Evolutionary conservation across 1,140 invertebrate genomes (phyloP), one percentile per base, ranked within the genome.

Genomic region (Pygmarrhopalites habei): DNA sequence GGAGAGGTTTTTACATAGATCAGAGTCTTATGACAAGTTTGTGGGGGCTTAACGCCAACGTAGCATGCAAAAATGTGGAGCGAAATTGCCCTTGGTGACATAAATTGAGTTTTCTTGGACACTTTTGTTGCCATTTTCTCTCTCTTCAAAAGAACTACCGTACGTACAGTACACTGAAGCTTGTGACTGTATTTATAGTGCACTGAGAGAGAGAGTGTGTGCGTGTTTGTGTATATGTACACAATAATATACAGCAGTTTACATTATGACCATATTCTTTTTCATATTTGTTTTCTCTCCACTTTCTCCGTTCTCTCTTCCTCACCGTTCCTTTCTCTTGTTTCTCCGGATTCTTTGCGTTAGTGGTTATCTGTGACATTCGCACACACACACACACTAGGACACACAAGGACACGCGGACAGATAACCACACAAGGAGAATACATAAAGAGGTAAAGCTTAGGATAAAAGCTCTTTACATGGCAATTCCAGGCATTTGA

Each of bases 51-150:
- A 15, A 49, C 19, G 46, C 5, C 12, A 49, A 49, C 23, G 14
- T 49, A 12, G 23, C 19, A 49, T 49, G 46, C 14, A 49, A 49
- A 49, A 49, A 49, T 49, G 46, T 49, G 46, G 46, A 23, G 46
- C 46, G 23, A 19, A 49, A 49, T 49, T 49, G 46, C 46, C 46
- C 46, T 15, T 49, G 46, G 46, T 49, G 46, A 49, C 46, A 49
- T 49, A 49, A 49, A 49, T 49, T 49, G 23, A 49, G 46, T 49
- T 49, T 23, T 21, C 39, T 41, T 23, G 23, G 46, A 49, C 46
- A 49, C 46, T 49, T 49, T 49, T 49, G 46, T 49, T 49, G 19
- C 46, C 46, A 39, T 49, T 49, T 21, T 7, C 46, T 10, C 19
- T 49, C 46, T 19, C 7, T 49, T 23, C 23, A 7, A 49, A 49